A percentile compares a stretch with the other conserved stretches of the same genome.
Conservation (phyloP, 2,888 invertebrate species). For the Aphidius colemani region DNA sequence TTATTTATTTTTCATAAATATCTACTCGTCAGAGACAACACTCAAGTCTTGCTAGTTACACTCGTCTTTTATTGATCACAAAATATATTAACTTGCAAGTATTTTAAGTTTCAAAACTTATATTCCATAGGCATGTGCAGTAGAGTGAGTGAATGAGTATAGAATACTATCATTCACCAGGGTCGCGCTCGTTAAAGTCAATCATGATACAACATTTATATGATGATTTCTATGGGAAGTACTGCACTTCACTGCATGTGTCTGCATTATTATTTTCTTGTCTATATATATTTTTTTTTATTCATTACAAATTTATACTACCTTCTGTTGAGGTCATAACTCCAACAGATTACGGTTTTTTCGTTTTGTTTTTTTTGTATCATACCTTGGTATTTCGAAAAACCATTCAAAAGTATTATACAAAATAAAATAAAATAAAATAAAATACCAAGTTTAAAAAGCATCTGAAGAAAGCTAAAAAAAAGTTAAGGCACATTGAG, state of each 20-base stretch:
- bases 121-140: background rate
- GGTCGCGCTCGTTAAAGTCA: conserved; percentile 30
- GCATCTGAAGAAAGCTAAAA: no score
- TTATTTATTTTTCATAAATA: background rate
- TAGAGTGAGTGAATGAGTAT: background rate
- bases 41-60: background rate
- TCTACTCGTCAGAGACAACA: background rate
- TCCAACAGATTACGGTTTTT: no score
- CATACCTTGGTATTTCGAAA: no score
- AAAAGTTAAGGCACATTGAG: no score
- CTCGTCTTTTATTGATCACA: conserved; percentile 30
- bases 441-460: no score
- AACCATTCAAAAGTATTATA: no score
- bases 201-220: conserved; percentile 11
- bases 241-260: background rate
- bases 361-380: no score
- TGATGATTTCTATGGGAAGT: no score
- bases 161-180: conserved; percentile 9
- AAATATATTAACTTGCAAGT: background rate
- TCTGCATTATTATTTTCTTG: conserved; percentile 2
- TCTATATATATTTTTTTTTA: conserved; percentile 10
- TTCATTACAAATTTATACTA: no score
- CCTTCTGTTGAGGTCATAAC: no score
- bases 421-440: no score
- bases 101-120: no score